Conservation (phyloP, 2,888 invertebrate species). For the Tetrapedia diversipes region DNA sequence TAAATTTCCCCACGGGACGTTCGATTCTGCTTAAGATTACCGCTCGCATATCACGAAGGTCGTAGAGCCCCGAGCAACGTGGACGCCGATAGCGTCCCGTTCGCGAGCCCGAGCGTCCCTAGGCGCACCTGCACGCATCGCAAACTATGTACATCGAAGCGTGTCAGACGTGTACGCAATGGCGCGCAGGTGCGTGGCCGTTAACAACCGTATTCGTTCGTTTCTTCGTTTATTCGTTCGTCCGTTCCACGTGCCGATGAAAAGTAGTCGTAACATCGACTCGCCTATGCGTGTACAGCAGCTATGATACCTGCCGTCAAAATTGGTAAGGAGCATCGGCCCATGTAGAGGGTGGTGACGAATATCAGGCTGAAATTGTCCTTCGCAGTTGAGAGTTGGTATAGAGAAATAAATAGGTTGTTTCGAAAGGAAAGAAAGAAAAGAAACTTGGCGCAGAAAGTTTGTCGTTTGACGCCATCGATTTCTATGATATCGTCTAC, state of each 20-base stretch:
- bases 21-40: conserved; percentile 48
- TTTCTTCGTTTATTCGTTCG: no score
- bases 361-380: no score
- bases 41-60: conserved; percentile 53
- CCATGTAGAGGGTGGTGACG: no score
- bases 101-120: conserved; percentile 32
- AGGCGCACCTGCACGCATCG: conserved; percentile 55
- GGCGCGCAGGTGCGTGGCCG: conserved; percentile 53
- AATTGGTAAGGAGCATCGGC: no score
- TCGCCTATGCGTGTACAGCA: no score
- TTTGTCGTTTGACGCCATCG: no score
- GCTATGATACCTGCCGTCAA: no score
- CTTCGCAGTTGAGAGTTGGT: no score
- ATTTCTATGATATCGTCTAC: conserved; percentile 62
- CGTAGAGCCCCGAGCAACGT: conserved; percentile 24
- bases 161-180: conserved; percentile 60
- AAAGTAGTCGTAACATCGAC: conserved; percentile 32
- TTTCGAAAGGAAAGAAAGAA: neutral
- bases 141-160: conserved; percentile 51
- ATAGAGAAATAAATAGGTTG: no score
- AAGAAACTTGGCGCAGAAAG: no score
- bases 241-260: conserved; percentile 32
- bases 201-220: conserved; percentile 19
- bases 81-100: conserved; percentile 28
- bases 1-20: conserved; percentile 41